Evolutionary conservation across 2,113 vertebrate genomes (phyloP).

Genomic region (Solea solea): DNA sequence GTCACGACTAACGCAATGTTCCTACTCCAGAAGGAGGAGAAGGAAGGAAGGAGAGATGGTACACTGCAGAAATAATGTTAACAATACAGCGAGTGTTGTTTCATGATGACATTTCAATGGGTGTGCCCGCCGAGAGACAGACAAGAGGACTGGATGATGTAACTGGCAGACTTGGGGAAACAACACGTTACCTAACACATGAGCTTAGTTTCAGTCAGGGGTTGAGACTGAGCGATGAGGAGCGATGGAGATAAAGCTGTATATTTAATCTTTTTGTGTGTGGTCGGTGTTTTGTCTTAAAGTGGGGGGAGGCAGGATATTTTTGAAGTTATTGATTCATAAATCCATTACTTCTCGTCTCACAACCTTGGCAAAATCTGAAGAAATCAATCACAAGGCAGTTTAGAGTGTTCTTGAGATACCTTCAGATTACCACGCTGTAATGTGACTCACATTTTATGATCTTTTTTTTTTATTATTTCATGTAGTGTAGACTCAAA

Average conservation of each 20-base stretch:
- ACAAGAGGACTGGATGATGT: slow-evolving; percentile 51
- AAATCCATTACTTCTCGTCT: no score
- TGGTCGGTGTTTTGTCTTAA: neutral
- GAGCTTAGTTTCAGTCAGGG: slow-evolving; percentile 19
- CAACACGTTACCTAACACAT: slow-evolving; percentile 35
- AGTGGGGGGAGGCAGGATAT: no score
- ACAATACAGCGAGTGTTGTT: slow-evolving; percentile 30
- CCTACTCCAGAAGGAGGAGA: neutral
- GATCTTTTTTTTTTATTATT: no score
- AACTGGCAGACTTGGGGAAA: slow-evolving; percentile 43
- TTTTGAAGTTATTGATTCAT: no score
- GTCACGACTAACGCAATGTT: slow-evolving; percentile 4
- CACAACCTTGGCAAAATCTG: no score
- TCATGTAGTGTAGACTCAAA: no score
- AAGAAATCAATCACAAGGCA: no score
- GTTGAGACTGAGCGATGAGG: neutral
- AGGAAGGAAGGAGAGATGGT: neutral
- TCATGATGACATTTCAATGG: slow-evolving; percentile 54
- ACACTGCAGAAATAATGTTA: slow-evolving; percentile 19
- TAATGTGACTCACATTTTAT: no score
- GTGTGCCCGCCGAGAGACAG: slow-evolving; percentile 28
- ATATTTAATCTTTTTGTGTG: neutral
- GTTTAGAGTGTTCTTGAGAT: no score
- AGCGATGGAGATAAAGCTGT: neutral
- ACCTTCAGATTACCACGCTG: no score